phyloP scores from a whole-genome alignment of 1,140 invertebrate species.

The Lasioglossum baleicum region DNA sequence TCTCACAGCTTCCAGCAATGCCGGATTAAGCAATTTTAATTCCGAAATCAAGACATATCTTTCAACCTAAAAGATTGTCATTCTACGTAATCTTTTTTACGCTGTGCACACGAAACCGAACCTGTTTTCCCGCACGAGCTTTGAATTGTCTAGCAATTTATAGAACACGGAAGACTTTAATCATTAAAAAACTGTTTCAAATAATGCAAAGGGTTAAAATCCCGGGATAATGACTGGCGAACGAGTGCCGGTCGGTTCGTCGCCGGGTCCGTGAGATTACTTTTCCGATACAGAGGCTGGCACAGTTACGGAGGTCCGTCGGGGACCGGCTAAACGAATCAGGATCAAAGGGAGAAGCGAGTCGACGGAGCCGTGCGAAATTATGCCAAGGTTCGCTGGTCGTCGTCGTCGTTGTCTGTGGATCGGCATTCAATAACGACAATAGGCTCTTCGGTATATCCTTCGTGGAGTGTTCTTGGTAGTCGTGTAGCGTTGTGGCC shows the following conservation, averaged over 20 bases:
- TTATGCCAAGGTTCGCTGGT: conserved; percentile 35
- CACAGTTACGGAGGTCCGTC: neutral
- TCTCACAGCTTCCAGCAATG: too few relatives aligned
- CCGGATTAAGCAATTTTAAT: too few relatives aligned
- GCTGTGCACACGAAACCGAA: too few relatives aligned
- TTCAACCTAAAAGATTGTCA: too few relatives aligned
- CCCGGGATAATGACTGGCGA: neutral
- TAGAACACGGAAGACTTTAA: too few relatives aligned
- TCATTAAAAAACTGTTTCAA: too few relatives aligned
- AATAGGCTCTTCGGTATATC: conserved; percentile 28
- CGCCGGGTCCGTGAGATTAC: conserved; percentile 13
- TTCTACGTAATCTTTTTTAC: too few relatives aligned
- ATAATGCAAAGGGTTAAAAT: neutral
- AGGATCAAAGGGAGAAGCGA: conserved; percentile 37
- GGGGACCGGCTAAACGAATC: conserved; percentile 28
- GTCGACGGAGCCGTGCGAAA: conserved; percentile 22
- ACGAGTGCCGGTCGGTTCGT: neutral
- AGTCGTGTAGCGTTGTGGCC: conserved; percentile 40
- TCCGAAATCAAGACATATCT: too few relatives aligned
- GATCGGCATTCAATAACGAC: conserved; percentile 27
- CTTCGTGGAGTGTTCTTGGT: conserved; percentile 19
- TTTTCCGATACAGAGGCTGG: conserved; percentile 25
- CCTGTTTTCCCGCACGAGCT: too few relatives aligned
- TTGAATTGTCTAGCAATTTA: too few relatives aligned
- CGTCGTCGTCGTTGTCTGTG: neutral